A percentile compares a stretch with the other conserved stretches of the same genome.
Conservation (phyloP, 2,113 vertebrate genomes). For the Brachyhypopomus gauderio region DNA sequence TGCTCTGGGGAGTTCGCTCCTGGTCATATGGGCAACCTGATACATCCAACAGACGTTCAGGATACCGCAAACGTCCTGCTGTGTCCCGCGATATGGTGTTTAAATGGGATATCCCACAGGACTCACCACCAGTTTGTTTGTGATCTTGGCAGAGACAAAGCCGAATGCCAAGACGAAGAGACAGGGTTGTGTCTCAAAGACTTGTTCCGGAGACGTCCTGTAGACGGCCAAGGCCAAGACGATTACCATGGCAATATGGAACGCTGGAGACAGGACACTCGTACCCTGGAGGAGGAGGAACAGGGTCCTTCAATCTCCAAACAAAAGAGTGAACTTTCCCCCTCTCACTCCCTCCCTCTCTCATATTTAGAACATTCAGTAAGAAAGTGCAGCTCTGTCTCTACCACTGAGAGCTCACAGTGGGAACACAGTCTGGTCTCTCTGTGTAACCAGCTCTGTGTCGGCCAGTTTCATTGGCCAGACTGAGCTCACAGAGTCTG, state of each 20-base stretch:
- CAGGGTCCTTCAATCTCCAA: no score
- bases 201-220: slow-evolving; percentile 83
- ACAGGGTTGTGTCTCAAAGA: slow-evolving; percentile 87
- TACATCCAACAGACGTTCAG: slow-evolving; percentile 24
- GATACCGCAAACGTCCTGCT: not conserved
- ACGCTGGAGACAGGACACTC: slow-evolving; percentile 85
- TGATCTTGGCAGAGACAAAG: slow-evolving; percentile 87
- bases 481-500: no score
- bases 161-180: slow-evolving; percentile 86
- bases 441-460: no score
- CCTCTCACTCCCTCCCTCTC: no score
- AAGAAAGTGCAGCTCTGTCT: no score
- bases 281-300: slow-evolving; percentile 73
- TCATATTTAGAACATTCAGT: no score
- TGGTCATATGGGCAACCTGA: slow-evolving; percentile 90
- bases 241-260: slow-evolving; percentile 85
- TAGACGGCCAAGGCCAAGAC: slow-evolving; percentile 82
- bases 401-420: no score
- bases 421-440: no score
- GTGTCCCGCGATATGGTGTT: no score
- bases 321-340: no score
- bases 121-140: slow-evolving; percentile 89
- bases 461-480: no score
- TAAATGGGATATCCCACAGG: no score
- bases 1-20: slow-evolving; percentile 86